Evolutionary conservation across 1,140 invertebrate species (phyloP).

Genomic region (Heliothis subflexa): DNA sequence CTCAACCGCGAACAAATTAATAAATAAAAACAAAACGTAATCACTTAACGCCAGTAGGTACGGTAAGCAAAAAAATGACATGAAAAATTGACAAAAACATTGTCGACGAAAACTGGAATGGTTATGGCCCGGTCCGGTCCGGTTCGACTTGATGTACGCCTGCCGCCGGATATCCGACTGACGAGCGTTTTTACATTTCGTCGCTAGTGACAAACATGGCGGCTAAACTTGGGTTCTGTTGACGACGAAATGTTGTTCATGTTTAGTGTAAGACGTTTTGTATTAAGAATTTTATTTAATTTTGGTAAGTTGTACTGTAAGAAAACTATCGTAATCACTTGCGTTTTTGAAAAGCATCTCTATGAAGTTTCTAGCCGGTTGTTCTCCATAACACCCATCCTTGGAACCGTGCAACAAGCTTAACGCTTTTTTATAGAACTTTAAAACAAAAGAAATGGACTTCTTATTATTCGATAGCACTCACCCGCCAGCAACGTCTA

Average conservation of each 20-base stretch:
- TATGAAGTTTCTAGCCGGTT: too few relatives aligned
- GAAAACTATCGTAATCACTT: too few relatives aligned
- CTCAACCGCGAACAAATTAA: background rate
- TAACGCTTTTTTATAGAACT: too few relatives aligned
- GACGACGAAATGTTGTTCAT: background rate
- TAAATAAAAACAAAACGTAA: slow-evolving; percentile 10
- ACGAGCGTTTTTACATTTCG: slow-evolving; percentile 53
- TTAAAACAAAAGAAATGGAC: too few relatives aligned
- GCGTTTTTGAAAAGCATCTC: slow-evolving; percentile 14
- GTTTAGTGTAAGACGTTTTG: background rate
- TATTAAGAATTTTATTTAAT: background rate
- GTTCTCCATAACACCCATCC: too few relatives aligned
- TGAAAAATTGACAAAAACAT: slow-evolving; percentile 41
- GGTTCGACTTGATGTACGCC: slow-evolving; percentile 45
- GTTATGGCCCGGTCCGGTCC: slow-evolving; percentile 33
- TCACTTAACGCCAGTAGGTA: slow-evolving; percentile 4
- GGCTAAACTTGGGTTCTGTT: background rate
- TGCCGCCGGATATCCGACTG: slow-evolving; percentile 47
- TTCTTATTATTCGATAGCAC: too few relatives aligned
- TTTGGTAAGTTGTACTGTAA: too few relatives aligned
- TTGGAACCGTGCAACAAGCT: too few relatives aligned
- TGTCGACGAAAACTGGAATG: slow-evolving; percentile 31
- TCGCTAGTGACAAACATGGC: slow-evolving; percentile 33
- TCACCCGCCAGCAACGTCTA: too few relatives aligned
- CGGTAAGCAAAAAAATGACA: slow-evolving; percentile 18